Conservation (phyloP, 2,888 invertebrate species). For the Troides oblongomaculatus region DNA sequence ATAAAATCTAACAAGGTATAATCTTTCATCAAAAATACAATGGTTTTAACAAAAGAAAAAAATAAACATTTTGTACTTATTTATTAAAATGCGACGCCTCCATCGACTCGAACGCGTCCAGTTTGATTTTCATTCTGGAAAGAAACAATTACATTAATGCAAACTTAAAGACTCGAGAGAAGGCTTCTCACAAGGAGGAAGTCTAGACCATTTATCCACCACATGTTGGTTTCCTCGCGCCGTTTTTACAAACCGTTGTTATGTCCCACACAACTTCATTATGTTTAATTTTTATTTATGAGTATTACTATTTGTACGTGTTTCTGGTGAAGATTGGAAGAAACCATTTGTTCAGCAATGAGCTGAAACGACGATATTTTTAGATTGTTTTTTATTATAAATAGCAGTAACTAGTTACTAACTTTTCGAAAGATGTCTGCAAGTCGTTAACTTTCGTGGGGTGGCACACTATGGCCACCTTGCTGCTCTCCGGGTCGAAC, state of each 20-base stretch:
- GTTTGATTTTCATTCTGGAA: slow-evolving; percentile 80
- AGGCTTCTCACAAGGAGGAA: too few species aligned
- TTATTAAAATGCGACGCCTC: slow-evolving; percentile 83
- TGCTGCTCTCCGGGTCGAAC: slow-evolving; percentile 80
- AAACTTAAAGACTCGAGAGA: too few species aligned
- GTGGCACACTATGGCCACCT: slow-evolving; percentile 88
- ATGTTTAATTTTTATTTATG: too few species aligned
- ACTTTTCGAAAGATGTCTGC: slow-evolving; percentile 83
- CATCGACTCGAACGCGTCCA: slow-evolving; percentile 81
- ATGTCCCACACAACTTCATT: too few species aligned
- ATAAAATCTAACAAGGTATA: not conserved
- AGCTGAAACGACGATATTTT: too few species aligned
- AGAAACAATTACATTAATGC: slow-evolving; percentile 30
- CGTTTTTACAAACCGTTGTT: too few species aligned
- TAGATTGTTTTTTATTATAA: too few species aligned
- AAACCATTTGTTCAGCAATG: too few species aligned
- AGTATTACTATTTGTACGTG: too few species aligned
- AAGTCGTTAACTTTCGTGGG: slow-evolving; percentile 86
- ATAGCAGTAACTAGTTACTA: slow-evolving; percentile 42
- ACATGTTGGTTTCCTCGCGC: too few species aligned
- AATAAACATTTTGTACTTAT: slow-evolving; percentile 42
- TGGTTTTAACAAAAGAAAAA: not conserved
- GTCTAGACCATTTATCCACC: too few species aligned
- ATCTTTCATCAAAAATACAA: not conserved
- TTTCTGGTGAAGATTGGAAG: too few species aligned